phyloP scores from a whole-genome alignment of 2,888 invertebrate species.

The Andrena camellia region DNA sequence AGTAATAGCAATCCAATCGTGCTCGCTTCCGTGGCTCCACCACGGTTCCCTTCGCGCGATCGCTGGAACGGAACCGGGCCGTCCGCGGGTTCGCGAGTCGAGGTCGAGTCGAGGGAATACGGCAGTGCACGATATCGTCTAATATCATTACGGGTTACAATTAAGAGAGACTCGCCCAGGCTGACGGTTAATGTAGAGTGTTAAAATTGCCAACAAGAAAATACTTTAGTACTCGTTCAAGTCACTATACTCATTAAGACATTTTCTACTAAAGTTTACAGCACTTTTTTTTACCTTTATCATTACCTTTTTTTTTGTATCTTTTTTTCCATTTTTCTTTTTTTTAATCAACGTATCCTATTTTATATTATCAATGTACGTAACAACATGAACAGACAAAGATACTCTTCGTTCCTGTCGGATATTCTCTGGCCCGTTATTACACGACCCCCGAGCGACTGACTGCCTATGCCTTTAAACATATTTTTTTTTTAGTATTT shows the following conservation, averaged over 20 bases:
- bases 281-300: constrained; percentile 70
- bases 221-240: constrained; percentile 78
- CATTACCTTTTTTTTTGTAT: no score
- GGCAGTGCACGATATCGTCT: constrained; percentile 52
- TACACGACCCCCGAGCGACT: constrained; percentile 41
- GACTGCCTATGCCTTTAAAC: constrained; percentile 47
- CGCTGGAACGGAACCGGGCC: constrained; percentile 4
- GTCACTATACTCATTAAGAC: constrained; percentile 77
- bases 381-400: constrained; percentile 81
- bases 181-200: constrained; percentile 79
- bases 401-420: constrained; percentile 47
- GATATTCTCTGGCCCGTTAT: constrained; percentile 41
- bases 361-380: constrained; percentile 80
- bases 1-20: constrained; percentile 75
- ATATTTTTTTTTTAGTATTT: constrained; percentile 43
- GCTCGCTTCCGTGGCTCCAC: neutral
- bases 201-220: constrained; percentile 83
- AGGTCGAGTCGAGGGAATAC: constrained; percentile 63
- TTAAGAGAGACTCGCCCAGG: constrained; percentile 79
- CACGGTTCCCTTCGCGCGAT: constrained; percentile 40
- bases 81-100: neutral
- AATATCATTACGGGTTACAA: constrained; percentile 52
- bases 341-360: constrained; percentile 71
- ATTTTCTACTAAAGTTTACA: constrained; percentile 80
- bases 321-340: neutral